Evolutionary conservation across 1,140 invertebrate genomes (phyloP), one percentile per base, ranked within the genome.

Genomic region (Physella acuta): DNA sequence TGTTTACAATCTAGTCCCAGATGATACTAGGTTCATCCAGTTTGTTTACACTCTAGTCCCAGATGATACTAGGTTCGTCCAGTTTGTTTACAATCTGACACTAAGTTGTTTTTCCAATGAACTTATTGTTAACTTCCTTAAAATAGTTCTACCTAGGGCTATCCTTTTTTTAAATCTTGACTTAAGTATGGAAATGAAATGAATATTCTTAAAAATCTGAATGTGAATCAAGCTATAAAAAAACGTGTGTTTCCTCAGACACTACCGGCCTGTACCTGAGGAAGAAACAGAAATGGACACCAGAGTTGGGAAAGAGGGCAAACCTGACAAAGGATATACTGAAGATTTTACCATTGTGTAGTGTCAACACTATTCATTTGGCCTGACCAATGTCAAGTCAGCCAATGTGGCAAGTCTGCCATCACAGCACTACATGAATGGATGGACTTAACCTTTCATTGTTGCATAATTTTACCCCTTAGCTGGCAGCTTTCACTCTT

Each of bases 321-420:
- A 39, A 0, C 49, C 52, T 0, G 75, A 76, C 56, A 78, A 76
- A 71, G 74, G 75, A 0, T 77, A 77, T 60, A 77, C 76, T 20
- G 79, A 79, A 8, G 76, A 80, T 55, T 81, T 72, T 63, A 79
- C 77, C 4, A 72, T 78, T 59, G 69, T 74, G 17, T 68, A 71
- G 37, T 39, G 37, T 58, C 28, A 20, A 20, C 49, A 53, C 26
- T 20, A 28, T 14, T 17, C n/a, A 30, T 20, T 28, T 30, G 37
- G 16, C 20, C 14, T 49, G 24, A 49, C 28, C 34, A 28, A 34
- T 56, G 28, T 52, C 3, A 28, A 20, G 26, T 53, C 20, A 33
- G 16, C 20, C 30, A 20, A 26, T 26, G 26, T 30, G 28, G 24
- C 24, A 49, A 16, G 44, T 55, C 5, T 51, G 20, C 36, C 44